Percentiles rank a stretch among this genome's conserved stretches.
Evolutionary conservation across 2,797 vertebrate species (phyloP).

Genomic region (Onychomys arenicola): DNA sequence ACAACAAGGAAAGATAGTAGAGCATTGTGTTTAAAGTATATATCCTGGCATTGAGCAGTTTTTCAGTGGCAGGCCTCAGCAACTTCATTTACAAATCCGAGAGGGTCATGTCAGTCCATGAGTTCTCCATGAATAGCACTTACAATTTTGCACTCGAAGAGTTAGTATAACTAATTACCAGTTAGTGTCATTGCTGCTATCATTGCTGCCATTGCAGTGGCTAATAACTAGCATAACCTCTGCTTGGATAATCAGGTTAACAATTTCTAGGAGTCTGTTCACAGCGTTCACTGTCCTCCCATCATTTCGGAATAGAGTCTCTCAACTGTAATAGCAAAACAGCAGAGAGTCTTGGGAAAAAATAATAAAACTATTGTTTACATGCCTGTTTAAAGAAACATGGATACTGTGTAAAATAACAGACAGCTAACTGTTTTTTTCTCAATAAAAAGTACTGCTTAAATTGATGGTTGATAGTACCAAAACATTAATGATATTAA

Average conservation of each 20-base stretch:
- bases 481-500: background rate
- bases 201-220: background rate
- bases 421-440: background rate
- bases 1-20: background rate
- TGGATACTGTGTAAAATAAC: background rate
- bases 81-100: background rate
- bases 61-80: background rate
- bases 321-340: background rate
- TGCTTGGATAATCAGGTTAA: background rate
- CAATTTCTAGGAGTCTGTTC: background rate
- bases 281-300: background rate
- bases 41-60: background rate
- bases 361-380: background rate
- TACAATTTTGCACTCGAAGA: background rate
- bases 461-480: background rate
- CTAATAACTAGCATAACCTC: background rate
- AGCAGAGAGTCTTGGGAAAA: background rate
- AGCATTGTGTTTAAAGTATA: background rate
- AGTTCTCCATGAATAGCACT: background rate
- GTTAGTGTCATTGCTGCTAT: background rate
- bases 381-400: background rate
- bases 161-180: background rate
- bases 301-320: background rate
- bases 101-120: background rate
- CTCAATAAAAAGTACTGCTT: conserved; percentile 19